Conservation (phyloP, 2,797 vertebrate genomes). For the Luscinia megarhynchos region DNA sequence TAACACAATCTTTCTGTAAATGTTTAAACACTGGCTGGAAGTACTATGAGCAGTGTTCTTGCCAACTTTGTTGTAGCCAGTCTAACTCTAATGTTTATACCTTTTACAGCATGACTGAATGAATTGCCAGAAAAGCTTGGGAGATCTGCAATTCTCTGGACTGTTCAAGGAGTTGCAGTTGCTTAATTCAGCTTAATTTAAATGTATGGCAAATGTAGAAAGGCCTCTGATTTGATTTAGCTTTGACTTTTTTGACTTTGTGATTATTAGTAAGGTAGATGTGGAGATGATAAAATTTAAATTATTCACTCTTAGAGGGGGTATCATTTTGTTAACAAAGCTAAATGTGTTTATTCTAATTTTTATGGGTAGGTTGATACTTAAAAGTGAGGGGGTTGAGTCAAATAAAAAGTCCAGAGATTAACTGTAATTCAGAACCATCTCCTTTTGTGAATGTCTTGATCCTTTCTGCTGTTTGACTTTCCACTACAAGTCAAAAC, state of each 20-base stretch:
- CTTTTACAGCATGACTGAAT: not conserved
- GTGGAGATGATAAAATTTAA: not conserved
- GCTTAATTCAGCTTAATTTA: not conserved
- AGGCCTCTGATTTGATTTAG: not conserved
- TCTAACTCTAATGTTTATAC: not conserved
- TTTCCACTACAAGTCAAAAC: conserved; percentile 5
- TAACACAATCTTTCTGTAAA: not conserved
- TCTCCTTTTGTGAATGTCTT: not conserved
- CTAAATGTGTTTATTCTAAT: not conserved
- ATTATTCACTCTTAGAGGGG: not conserved
- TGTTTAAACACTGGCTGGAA: not conserved
- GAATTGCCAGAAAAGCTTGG: not conserved
- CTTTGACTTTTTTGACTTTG: not conserved
- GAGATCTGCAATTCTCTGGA: not conserved
- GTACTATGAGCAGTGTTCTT: not conserved
- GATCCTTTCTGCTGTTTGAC: not conserved
- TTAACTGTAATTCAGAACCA: not conserved
- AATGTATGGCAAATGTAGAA: not conserved
- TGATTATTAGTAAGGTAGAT: not conserved
- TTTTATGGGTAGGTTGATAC: not conserved
- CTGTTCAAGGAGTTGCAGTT: not conserved
- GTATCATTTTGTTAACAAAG: not conserved
- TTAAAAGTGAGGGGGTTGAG: not conserved
- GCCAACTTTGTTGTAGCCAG: not conserved
- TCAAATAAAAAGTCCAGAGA: not conserved